phyloP scores from a whole-genome alignment of 2,888 invertebrate species.

The Acrobasis repandana region DNA sequence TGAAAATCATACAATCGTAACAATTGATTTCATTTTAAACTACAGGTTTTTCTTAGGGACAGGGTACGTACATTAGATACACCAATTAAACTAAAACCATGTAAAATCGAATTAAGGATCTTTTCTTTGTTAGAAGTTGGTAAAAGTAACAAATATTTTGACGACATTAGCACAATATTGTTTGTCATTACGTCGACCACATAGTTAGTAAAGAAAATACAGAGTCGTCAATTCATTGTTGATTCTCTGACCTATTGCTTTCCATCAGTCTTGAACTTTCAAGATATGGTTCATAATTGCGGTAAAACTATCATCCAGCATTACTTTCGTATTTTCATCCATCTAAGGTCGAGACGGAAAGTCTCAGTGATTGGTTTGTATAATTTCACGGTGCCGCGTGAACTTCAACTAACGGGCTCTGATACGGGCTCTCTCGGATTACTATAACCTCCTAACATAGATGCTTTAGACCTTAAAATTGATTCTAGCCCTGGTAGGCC shows the following conservation, averaged over 20 bases:
- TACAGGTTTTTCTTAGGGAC: too few species aligned
- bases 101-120: too few species aligned
- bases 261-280: constrained; percentile 20
- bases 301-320: constrained; percentile 36
- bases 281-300: constrained; percentile 22
- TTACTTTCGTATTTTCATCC: constrained; percentile 45
- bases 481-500: constrained; percentile 54
- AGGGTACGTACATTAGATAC: too few species aligned
- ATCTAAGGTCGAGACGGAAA: constrained; percentile 60
- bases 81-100: too few species aligned
- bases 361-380: constrained; percentile 67
- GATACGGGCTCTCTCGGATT: constrained; percentile 54
- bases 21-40: too few species aligned
- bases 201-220: constrained; percentile 6
- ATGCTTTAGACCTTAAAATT: constrained; percentile 66
- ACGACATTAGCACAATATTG: neutral
- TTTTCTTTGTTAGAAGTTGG: too few species aligned
- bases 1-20: too few species aligned
- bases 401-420: constrained; percentile 65
- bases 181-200: neutral
- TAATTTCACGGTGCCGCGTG: constrained; percentile 69
- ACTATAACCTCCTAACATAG: constrained; percentile 76
- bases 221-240: constrained; percentile 10
- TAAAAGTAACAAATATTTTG: neutral
- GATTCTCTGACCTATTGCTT: constrained; percentile 19